phyloP scores from a whole-genome alignment of 2,888 invertebrate species.

The Selenia dentaria region DNA sequence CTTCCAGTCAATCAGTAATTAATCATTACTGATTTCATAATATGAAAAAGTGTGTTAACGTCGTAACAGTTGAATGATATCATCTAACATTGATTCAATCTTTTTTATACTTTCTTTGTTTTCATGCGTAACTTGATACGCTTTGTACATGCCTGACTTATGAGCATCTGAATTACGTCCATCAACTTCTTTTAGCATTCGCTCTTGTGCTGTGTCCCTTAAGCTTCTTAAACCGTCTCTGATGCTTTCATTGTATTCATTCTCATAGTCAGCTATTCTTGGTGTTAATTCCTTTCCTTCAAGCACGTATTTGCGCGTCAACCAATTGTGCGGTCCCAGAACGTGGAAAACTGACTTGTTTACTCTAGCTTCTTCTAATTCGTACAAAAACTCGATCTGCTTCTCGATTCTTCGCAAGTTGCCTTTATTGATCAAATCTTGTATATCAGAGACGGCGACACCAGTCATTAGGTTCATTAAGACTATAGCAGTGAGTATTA shows the following conservation, averaged over 20 bases:
- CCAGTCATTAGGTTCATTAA: slow-evolving; percentile 85
- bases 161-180: not conserved
- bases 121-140: not conserved
- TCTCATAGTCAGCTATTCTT: not conserved
- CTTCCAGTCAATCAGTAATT: no score
- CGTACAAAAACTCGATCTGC: slow-evolving; percentile 9
- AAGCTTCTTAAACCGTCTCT: not conserved
- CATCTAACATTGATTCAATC: not conserved
- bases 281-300: not conserved
- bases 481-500: slow-evolving; percentile 5
- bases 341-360: slow-evolving; percentile 1
- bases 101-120: not conserved
- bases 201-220: not conserved
- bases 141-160: not conserved
- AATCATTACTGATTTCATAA: no score
- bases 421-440: slow-evolving; percentile 78
- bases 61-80: no score
- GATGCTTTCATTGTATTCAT: not conserved
- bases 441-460: slow-evolving; percentile 83
- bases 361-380: slow-evolving; percentile 3
- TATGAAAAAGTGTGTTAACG: no score
- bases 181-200: not conserved
- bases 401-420: slow-evolving; percentile 75
- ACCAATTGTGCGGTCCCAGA: slow-evolving; percentile 1
- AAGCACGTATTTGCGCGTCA: slow-evolving; percentile 3